Evolutionary conservation across 2,888 invertebrate species (phyloP), one percentile per base, ranked within the genome.

Genomic region (Nemapogon koenigi): DNA sequence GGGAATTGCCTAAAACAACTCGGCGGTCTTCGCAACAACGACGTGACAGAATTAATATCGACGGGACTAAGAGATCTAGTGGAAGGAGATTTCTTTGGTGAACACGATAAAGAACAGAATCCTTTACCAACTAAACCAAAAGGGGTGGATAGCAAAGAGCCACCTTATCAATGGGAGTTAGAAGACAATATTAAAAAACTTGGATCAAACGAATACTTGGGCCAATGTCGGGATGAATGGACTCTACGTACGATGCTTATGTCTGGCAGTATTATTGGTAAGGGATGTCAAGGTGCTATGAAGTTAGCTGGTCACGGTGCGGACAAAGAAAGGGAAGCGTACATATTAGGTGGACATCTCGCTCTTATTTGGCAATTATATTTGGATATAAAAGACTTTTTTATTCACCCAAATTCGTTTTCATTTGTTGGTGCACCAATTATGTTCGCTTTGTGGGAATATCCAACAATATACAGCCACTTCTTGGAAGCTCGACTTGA

Each of bases 251-350:
- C 76, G 2, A 37, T 37, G 22, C 22, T 32, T 11, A 11, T 16
- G 16, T 39, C 29, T 17, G 75, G 71, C 33, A 75, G 76, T 40
- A 56, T 78, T 11, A 61, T 75, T 1, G 76, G 65, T 11, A 76
- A 78, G 33, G 76, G 75, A 6, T 76, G 76, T 47, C 70, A 73
- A 36, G 69, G 57, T 0, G 76, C 75, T 3, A 73, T 76, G 71
- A 75, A 68, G 43, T 52, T 76, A 1, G 62, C 72, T 2, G 45
- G 48, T 2, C 53, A 51, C 2, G 63, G 64, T 0, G 50, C 52
- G 19, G 50, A 59, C 2, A 52, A 62, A 51, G 73, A 76, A 38
- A 54, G 50, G 10, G 56, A 67, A 30, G 76, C 75, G 0, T 76
- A 75, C 46, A 55, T 51, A 22, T 57, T 76, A 3, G 76, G 76